phyloP scores from a whole-genome alignment of 2,113 vertebrate genomes.

The Saguinus midas region DNA sequence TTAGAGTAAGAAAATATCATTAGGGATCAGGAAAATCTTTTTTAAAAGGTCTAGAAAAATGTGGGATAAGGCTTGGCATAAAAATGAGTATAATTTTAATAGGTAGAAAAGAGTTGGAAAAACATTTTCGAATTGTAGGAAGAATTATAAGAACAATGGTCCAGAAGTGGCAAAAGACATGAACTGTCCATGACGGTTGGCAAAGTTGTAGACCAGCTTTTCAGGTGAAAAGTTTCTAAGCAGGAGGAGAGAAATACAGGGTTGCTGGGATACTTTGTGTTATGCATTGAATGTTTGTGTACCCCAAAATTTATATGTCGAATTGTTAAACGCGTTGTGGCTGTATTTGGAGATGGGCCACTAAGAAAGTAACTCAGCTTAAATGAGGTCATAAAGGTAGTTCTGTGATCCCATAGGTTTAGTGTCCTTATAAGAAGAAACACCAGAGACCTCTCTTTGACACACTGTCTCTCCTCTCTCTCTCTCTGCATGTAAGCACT shows the following conservation, averaged over 20 bases:
- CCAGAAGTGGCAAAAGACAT: not conserved
- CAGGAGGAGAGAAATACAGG: not conserved
- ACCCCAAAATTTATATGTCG: not conserved
- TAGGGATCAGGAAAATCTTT: not conserved
- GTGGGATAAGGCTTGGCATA: not conserved
- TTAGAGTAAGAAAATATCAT: not conserved
- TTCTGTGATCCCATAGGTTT: not conserved
- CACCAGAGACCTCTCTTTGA: not conserved
- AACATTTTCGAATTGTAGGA: not conserved
- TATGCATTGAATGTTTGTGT: not conserved
- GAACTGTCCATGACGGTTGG: not conserved
- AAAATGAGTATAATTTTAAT: not conserved
- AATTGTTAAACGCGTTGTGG: not conserved
- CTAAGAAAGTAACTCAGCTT: not conserved
- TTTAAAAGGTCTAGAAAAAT: not conserved
- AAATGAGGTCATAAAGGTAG: not conserved
- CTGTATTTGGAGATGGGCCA: not conserved
- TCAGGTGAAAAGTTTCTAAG: not conserved
- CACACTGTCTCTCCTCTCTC: not conserved
- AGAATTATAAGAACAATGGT: not conserved
- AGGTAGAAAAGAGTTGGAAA: not conserved
- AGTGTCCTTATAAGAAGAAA: not conserved
- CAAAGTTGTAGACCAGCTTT: not conserved
- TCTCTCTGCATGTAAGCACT: not conserved
- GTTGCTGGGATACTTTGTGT: not conserved